Percentiles rank a stretch among this genome's conserved stretches.
These are phyloP conservation scores for Clusia tigrina DNA, from an alignment of 2,888 invertebrate genomes.

Conservation along the genomic window DNA sequence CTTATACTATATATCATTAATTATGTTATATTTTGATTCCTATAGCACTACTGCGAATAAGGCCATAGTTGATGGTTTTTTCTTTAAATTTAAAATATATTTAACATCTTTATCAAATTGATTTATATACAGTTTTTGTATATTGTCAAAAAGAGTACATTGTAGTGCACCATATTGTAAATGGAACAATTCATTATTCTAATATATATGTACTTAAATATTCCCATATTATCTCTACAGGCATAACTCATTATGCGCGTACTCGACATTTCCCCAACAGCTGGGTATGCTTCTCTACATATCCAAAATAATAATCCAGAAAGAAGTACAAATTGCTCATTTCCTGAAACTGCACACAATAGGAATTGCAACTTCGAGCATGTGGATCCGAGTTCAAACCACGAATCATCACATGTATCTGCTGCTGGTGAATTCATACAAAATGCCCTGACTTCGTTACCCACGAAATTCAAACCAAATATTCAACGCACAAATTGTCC, in stretches of 20 bases:
- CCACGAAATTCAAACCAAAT: conserved; percentile 21
- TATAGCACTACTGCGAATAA: too few species aligned
- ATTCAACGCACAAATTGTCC: conserved; percentile 7
- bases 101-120: too few species aligned
- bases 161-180: too few species aligned
- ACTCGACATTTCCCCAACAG: conserved; percentile 39
- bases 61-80: too few species aligned
- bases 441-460: conserved; percentile 35
- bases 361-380: conserved; percentile 11
- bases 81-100: too few species aligned
- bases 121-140: too few species aligned
- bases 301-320: conserved; percentile 25
- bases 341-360: too few species aligned
- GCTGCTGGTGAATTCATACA: conserved; percentile 39
- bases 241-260: conserved; percentile 40
- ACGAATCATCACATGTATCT: conserved; percentile 21
- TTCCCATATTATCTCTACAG: conserved; percentile 21
- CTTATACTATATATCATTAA: too few species aligned
- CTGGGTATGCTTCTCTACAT: conserved; percentile 37
- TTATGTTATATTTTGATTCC: too few species aligned
- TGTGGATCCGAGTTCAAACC: neutral
- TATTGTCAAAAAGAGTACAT: too few species aligned
- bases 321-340: conserved; percentile 14
- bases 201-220: too few species aligned
- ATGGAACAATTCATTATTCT: too few species aligned